Percentiles rank a stretch among this genome's conserved stretches.
Evolutionary conservation across 1,140 invertebrate species (phyloP).

Genomic region (Saccostrea glomerata): DNA sequence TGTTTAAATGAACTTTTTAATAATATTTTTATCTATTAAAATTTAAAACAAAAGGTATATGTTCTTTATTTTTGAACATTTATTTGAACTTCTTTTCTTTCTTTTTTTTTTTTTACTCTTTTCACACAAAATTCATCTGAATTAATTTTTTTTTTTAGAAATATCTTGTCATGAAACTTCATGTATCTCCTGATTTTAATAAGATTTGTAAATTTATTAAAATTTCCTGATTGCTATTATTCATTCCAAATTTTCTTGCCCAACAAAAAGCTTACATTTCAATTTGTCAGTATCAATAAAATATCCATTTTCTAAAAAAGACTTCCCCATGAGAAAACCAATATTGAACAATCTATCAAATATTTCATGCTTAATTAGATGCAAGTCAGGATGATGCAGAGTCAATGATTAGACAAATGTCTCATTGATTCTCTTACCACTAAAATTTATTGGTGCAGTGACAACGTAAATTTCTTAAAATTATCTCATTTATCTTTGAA

Average conservation of each 20-base stretch:
- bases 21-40: background rate
- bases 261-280: background rate
- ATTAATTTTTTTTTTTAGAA: background rate
- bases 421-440: background rate
- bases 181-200: background rate
- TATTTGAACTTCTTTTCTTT: too few species aligned
- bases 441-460: background rate
- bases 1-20: background rate
- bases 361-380: slow-evolving; percentile 19
- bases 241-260: background rate
- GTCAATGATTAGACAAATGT: slow-evolving; percentile 1
- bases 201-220: background rate
- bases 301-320: background rate
- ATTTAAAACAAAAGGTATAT: too few species aligned
- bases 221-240: background rate
- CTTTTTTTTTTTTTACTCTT: background rate
- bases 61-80: too few species aligned
- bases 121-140: background rate
- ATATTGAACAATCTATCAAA: background rate
- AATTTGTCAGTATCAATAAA: background rate
- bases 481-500: background rate
- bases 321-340: slow-evolving; percentile 2
- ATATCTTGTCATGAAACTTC: background rate
- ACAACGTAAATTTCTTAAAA: background rate
- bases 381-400: background rate